Conservation (phyloP, 2,113 vertebrate species). For the Rhineura floridana region DNA sequence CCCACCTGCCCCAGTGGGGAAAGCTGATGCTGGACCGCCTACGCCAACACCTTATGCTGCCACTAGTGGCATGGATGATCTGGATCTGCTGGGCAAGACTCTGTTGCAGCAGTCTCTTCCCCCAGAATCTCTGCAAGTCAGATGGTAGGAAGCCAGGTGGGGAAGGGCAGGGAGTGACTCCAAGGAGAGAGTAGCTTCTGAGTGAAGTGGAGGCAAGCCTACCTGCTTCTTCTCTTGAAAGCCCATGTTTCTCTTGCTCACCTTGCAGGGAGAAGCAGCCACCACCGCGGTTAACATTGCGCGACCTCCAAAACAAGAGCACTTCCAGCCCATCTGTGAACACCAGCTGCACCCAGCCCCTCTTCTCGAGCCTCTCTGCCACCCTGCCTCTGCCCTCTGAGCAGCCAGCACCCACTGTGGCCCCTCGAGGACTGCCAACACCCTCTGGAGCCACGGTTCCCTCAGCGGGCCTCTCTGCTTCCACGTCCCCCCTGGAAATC, state of each 20-base stretch:
- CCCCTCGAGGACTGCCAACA: conserved; percentile 41
- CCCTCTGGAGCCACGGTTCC: conserved; percentile 46
- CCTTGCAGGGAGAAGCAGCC: conserved; percentile 87
- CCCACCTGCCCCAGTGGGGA: conserved; percentile 50
- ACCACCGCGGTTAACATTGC: conserved; percentile 83
- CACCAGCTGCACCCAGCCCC: conserved; percentile 42
- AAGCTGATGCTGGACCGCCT: conserved; percentile 56
- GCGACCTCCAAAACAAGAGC: conserved; percentile 90
- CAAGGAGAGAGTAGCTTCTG: not conserved
- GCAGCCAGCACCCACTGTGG: conserved; percentile 40
- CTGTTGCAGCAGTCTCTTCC: conserved; percentile 93
- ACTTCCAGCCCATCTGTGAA: conserved; percentile 44
- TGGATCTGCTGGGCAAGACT: conserved; percentile 92
- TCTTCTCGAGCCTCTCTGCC: conserved; percentile 52
- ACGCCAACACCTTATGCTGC: conserved; percentile 42
- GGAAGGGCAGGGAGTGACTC: rapidly evolving
- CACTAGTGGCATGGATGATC: conserved; percentile 86
- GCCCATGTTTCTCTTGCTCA: not conserved
- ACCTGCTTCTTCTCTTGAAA: not conserved
- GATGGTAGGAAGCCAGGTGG: conserved; percentile 81
- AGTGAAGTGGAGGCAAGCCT: not conserved
- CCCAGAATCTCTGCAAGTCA: conserved; percentile 90
- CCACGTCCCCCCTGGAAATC: conserved; percentile 71
- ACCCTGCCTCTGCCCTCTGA: conserved; percentile 56
- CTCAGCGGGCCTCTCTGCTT: conserved; percentile 42